Base-by-base conservation (phyloP, 1,140 invertebrate species). In the Neuroterus valhalla region DNA sequence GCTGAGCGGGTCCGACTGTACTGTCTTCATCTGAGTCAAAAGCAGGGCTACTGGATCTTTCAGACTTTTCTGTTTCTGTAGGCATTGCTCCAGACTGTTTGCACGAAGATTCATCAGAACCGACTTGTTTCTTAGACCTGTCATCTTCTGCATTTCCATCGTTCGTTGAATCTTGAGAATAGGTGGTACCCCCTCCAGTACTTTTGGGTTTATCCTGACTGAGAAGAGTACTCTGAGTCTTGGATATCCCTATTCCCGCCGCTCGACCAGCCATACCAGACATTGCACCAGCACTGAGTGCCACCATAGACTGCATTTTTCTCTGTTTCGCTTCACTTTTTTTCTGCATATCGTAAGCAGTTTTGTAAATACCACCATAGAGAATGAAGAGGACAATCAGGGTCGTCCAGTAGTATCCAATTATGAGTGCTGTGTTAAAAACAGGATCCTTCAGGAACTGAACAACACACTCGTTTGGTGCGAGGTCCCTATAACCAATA, bases 401-500 rank as follows among this genome's bases (percentile, higher is more conserved):
- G 0, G 98, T 99, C 0, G 96, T 97, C 97, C 98, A 99, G 88
- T 98, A 99, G 86, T 99, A 99, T 26, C 96, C 96, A 78, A 99
- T 98, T 70, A 99, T 99, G 23, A 99, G 91, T n/a, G 97, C 95
- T 43, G 97, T 98, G 86, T 98, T 99, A 90, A 99, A 99, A 26
- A 99, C 93, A 0, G 98, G 98, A 90, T 99, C 97, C 90, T 98
- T 98, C 46, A 99, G 92, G 89, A 99, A 99, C 89, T 99, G 98
- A 2, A 99, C 98, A 46, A 97, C 96, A 87, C 98, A 99, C 86
- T 98, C 94, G 8, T 96, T 95, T 0, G 96, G 95, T 74, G 93
- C 90, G 19, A 99, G 90, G 82, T 98, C 96, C 71, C 97, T 91
- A 82, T 95, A 96, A 2, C 98, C 98, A 43, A 98, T 95, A 84